Evolutionary conservation across 1,140 invertebrate species (phyloP).

Genomic region (Drosophila lowei): DNA sequence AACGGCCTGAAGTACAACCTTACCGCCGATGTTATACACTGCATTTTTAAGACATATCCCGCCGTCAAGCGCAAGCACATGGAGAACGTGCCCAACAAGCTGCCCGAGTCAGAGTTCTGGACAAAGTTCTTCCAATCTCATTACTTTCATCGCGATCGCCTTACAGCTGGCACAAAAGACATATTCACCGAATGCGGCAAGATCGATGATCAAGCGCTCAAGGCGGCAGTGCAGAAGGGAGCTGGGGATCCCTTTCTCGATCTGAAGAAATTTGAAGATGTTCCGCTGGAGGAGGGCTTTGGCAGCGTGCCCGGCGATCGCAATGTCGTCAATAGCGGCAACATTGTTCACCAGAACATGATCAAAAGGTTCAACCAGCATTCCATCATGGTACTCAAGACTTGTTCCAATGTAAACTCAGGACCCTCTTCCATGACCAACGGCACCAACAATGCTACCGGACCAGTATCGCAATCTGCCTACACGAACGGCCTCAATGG

Average conservation of each 20-base stretch:
- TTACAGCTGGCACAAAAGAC: conserved; percentile 94
- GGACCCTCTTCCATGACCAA: conserved; percentile 36
- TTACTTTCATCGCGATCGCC: conserved; percentile 98
- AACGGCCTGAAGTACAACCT: conserved; percentile 99
- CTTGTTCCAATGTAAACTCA: conserved; percentile 84
- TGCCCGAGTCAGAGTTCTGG: conserved; percentile 99
- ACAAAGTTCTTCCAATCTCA: conserved; percentile 99
- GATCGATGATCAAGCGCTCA: conserved; percentile 94
- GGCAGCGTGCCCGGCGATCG: conserved; percentile 86
- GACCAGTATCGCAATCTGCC: conserved; percentile 52
- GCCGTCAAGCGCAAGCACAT: conserved; percentile 98
- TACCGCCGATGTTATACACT: conserved; percentile 97
- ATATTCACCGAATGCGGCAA: conserved; percentile 98
- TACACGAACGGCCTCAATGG: conserved; percentile 69
- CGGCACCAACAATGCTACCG: conserved; percentile 56
- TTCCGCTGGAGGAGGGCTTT: conserved; percentile 87
- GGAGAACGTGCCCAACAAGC: conserved; percentile 97
- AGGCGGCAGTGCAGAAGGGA: conserved; percentile 90
- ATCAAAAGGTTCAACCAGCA: conserved; percentile 98
- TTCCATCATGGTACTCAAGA: conserved; percentile 97
- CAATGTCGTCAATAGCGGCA: conserved; percentile 86
- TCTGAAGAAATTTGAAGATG: conserved; percentile 91
- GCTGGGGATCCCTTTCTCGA: conserved; percentile 92
- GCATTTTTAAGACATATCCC: conserved; percentile 99
- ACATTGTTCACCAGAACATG: conserved; percentile 94